Evolutionary conservation across 2,797 vertebrate species (phyloP).

Genomic region (Sylvilagus floridanus): DNA sequence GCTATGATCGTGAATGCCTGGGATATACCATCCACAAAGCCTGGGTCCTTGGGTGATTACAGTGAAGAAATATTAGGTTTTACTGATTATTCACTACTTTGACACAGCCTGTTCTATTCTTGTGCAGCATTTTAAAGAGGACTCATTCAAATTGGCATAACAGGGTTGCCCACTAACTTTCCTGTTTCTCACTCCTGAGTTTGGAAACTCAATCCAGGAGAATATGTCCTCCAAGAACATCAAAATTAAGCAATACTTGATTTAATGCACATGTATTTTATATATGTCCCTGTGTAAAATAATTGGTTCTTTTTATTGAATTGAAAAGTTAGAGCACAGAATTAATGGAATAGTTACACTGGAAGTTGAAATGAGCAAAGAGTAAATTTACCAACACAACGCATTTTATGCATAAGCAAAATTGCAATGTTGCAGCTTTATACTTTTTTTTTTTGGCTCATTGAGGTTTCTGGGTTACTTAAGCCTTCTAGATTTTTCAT

Average conservation of each 20-base stretch:
- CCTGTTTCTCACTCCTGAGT: background rate
- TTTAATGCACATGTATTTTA: background rate
- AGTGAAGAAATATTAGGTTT: background rate
- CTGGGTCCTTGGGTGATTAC: background rate
- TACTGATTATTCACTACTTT: background rate
- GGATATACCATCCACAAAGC: background rate
- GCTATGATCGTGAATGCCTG: background rate
- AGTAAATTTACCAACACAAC: background rate
- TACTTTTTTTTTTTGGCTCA: background rate
- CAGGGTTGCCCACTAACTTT: background rate
- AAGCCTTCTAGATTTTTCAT: background rate
- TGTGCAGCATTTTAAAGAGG: background rate
- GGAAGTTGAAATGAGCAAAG: slow-evolving; percentile 22
- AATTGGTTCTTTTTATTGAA: background rate
- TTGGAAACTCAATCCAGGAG: background rate
- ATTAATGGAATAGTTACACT: background rate
- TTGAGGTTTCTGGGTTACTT: background rate
- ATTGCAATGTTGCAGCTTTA: background rate
- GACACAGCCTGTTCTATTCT: background rate
- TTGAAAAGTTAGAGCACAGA: background rate
- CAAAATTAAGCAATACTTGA: background rate
- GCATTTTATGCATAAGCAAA: slow-evolving; percentile 8
- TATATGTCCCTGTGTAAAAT: background rate
- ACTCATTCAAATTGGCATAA: background rate
- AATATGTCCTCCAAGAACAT: background rate